Evolutionary conservation across 2,888 invertebrate species (phyloP), one percentile per base, ranked within the genome.

Genomic region (Cynaeus angustus): DNA sequence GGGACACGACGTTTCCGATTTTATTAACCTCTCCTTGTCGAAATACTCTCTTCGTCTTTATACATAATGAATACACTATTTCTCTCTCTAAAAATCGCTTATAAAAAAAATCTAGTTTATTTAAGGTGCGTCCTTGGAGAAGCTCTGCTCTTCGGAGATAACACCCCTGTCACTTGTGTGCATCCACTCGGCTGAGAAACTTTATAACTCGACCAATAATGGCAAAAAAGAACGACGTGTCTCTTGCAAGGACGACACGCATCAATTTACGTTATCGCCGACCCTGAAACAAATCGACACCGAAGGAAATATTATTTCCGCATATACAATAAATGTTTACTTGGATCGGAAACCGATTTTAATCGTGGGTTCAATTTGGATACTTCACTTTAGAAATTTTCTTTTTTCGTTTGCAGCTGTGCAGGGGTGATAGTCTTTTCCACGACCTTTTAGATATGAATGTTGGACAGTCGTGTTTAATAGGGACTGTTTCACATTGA

Each of bases 151-250:
- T 72, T 73, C 33, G 30, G 74, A 80, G 80, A 81, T 80, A 81
- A 77, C 78, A 70, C 58, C 72, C n/a, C 66, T 74, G 72, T 77
- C 74, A 74, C 77, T 76, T 73, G 76, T 76, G 77, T 77, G 75
- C 74, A 77, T 59, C 73, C 80, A 78, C 70, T 76, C 73, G 76
- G 69, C 75, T 77, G 78, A 72, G 77, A 79, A 81, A 80, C 72
- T 75, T 76, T 77, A 76, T 78, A 74, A 74, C 71, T 72, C 67
- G 66, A 71, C 68, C 71, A 74, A 74, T 66, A 64, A 45, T 67
- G 26, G 53, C 37, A 13, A 41, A 16, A 21, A 62, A 68, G 66
- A 48, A 62, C 56, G 38, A 68, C 61, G 46, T 65, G 59, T 59
- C 50, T 30, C 46, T 13, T 5, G 21, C 59, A 66, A 66, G 70